A percentile compares a stretch with the other conserved stretches of the same genome.
Evolutionary conservation across 2,113 vertebrate species (phyloP).

Genomic region (Cottus gobio): DNA sequence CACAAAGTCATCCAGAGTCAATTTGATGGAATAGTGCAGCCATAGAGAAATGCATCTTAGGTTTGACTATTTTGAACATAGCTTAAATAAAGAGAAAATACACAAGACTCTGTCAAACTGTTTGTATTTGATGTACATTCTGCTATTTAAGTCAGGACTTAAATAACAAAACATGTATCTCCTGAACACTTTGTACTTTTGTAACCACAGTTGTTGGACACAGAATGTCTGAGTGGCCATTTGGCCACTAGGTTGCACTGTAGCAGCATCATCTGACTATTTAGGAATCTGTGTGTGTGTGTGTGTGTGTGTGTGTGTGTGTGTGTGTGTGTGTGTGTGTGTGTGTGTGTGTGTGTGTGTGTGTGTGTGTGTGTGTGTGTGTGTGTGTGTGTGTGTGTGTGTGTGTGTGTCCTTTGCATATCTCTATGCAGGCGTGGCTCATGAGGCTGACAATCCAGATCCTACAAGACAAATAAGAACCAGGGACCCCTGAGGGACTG

Average conservation of each 20-base stretch:
- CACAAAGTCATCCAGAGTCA: background rate
- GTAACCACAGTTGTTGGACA: background rate
- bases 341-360: background rate
- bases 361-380: too few relatives aligned
- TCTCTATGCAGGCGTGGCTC: background rate
- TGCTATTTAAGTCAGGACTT: too few relatives aligned
- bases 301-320: background rate
- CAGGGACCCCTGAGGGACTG: background rate
- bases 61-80: background rate
- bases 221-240: background rate
- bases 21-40: background rate
- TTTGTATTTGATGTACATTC: too few relatives aligned
- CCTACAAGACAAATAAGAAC: background rate
- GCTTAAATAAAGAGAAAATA: background rate
- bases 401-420: too few relatives aligned
- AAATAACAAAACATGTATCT: too few relatives aligned
- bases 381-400: background rate
- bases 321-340: too few relatives aligned
- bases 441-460: background rate
- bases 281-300: background rate
- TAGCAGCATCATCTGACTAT: background rate
- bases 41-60: background rate
- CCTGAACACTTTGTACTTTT: background rate
- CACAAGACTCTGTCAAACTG: too few relatives aligned
- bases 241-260: background rate